These are phyloP conservation scores for Megatriorchis doriae DNA, from an alignment of 2,113 vertebrate species.

Conservation along the genomic window DNA sequence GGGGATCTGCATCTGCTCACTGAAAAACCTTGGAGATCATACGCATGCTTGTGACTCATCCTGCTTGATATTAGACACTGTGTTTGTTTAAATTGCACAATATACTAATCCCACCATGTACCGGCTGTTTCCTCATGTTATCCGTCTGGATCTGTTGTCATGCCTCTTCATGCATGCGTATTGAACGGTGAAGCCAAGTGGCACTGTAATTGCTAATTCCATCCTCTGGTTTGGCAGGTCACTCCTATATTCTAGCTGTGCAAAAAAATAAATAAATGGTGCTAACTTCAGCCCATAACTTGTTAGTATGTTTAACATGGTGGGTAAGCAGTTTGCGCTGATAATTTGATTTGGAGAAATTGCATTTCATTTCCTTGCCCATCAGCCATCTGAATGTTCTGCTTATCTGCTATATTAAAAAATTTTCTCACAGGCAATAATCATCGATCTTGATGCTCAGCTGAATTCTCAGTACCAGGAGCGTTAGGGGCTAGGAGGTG, in stretches of 20 bases:
- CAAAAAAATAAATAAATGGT: background rate
- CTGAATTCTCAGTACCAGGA: background rate
- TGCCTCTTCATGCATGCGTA: background rate
- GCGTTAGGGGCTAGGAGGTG: accelerated
- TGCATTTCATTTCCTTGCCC: background rate
- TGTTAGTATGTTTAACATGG: background rate
- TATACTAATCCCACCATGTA: background rate
- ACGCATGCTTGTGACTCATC: background rate
- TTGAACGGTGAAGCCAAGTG: background rate
- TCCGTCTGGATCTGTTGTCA: conserved; percentile 37
- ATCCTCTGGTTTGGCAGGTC: background rate
- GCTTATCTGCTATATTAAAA: background rate
- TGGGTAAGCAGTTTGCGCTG: background rate
- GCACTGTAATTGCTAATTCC: background rate
- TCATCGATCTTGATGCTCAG: background rate
- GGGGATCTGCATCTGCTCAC: background rate
- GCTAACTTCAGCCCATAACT: background rate
- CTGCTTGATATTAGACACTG: background rate
- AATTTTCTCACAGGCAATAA: background rate
- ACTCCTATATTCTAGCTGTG: background rate
- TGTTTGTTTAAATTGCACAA: conserved; percentile 50
- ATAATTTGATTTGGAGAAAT: background rate
- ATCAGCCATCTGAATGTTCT: background rate
- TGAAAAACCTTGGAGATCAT: background rate
- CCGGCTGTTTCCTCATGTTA: background rate